Base-by-base conservation (phyloP, 1,140 invertebrate species). In the Drosophila erecta region DNA sequence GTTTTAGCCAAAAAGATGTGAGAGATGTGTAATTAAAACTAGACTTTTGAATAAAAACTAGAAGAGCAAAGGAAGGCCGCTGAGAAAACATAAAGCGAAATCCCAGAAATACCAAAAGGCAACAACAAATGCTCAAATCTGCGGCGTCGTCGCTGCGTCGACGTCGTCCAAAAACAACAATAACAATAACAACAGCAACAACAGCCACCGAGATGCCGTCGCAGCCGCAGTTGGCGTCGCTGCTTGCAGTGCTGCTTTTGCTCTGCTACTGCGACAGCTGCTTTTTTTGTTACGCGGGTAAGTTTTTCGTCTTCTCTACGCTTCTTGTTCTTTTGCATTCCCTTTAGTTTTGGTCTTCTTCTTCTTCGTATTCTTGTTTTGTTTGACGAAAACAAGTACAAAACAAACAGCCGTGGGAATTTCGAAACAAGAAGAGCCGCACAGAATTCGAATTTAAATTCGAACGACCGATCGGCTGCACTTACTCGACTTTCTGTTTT, bases 211-310 rank as follows among this genome's bases (percentile, higher is more conserved):
- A 80, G 85, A 85, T 86, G 73, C 81, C 60, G 62, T 72, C 58
- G 61, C 54, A 38, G 60, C 55, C 57, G 72, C 51, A 37, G 61
- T n/a, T 22, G 27, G 6, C 66, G 58, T 66, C 58, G 58, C 54
- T 44, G 61, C 56, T 57, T 20, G 53, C 72, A 55, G 54, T 72
- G 65, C 47, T 74, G 78, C 49, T 66, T 44, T 46, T 84, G 65
- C 59, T 79, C 47, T 74, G 86, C 60, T 64, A 60, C 59, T 60
- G 71, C 60, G 76, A 81, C 83, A 87, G 83, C 83, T 87, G 83
- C 83, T 87, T 76, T 76, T 87, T 79, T 76, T 87, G 83, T 89
- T 87, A 87, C 83, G 84, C 83, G 83, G 83, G 83, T 87, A 87
- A 87, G 83, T 87, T 81, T 60, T 65, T 27, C 43, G 22, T 46